Evolutionary conservation across 2,113 vertebrate species (phyloP).

Genomic region (Hypomesus transpacificus): DNA sequence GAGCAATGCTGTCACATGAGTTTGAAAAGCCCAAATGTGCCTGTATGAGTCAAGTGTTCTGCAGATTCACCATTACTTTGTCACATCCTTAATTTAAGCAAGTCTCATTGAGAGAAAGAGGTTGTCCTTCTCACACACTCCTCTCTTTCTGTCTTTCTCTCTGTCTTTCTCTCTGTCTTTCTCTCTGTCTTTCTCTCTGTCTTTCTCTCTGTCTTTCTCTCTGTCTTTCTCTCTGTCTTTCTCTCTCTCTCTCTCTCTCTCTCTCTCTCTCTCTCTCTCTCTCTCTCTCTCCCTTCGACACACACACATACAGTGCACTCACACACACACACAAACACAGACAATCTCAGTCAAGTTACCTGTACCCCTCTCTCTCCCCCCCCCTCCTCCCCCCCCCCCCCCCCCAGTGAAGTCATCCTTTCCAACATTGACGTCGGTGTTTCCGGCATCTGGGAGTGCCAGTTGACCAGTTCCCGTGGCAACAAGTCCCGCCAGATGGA

Average conservation of each 20-base stretch:
- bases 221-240: too few species aligned
- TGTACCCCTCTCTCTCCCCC: not conserved
- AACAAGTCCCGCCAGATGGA: slow-evolving; percentile 81
- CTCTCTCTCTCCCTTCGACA: too few species aligned
- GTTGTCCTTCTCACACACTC: too few species aligned
- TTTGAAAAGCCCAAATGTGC: slow-evolving; percentile 38
- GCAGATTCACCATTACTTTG: slow-evolving; percentile 38
- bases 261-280: too few species aligned
- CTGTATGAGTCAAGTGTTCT: slow-evolving; percentile 17
- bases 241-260: too few species aligned
- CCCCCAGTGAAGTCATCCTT: slow-evolving; percentile 82
- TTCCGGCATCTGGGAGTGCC: slow-evolving; percentile 83
- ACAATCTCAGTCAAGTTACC: not conserved
- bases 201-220: too few species aligned
- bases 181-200: too few species aligned
- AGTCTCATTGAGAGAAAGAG: slow-evolving; percentile 27
- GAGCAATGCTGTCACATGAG: slow-evolving; percentile 51
- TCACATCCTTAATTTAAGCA: slow-evolving; percentile 52
- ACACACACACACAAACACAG: slow-evolving; percentile 2
- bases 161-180: too few species aligned
- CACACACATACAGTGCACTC: slow-evolving; percentile 7
- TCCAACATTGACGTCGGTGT: slow-evolving; percentile 79
- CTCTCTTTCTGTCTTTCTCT: too few species aligned
- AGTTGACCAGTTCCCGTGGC: slow-evolving; percentile 85
- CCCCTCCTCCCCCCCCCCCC: slow-evolving; percentile 13